phyloP scores from a whole-genome alignment of 2,113 vertebrate species.

The Aviceda subcristata region DNA sequence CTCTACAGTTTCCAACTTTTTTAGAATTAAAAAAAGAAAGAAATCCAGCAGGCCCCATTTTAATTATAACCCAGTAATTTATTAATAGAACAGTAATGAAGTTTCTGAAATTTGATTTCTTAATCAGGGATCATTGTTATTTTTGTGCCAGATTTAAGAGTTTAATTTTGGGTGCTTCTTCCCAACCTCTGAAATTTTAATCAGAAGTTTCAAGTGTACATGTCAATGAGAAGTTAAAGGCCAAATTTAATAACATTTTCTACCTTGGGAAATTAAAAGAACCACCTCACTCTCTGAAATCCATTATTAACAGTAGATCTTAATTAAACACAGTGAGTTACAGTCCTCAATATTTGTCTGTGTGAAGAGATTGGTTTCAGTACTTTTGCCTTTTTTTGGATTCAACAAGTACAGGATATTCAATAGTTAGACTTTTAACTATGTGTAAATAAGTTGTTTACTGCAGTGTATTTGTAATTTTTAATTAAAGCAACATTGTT shows the following conservation, averaged over 20 bases:
- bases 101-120: conserved; percentile 61
- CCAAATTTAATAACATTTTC: conserved; percentile 76
- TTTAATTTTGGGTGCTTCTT: conserved; percentile 68
- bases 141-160: conserved; percentile 70
- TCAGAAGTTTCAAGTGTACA: conserved; percentile 65
- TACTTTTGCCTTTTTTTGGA: conserved; percentile 36
- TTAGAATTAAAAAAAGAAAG: not conserved
- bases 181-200: conserved; percentile 72
- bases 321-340: conserved; percentile 78
- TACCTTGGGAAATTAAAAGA: conserved; percentile 78
- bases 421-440: conserved; percentile 2
- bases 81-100: conserved; percentile 27
- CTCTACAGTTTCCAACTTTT: not conserved
- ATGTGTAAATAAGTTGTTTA: conserved; percentile 77
- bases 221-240: conserved; percentile 71
- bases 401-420: conserved; percentile 29
- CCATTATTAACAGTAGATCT: conserved; percentile 75
- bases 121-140: conserved; percentile 48
- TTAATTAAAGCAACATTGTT: conserved; percentile 76
- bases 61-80: conserved; percentile 5
- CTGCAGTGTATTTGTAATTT: conserved; percentile 74
- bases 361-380: conserved; percentile 47
- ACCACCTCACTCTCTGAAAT: conserved; percentile 56
- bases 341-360: conserved; percentile 55
- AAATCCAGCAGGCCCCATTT: not conserved